Evolutionary conservation across 2,888 invertebrate species (phyloP), one percentile per base, ranked within the genome.

Genomic region (Rugalucina vietnamica): DNA sequence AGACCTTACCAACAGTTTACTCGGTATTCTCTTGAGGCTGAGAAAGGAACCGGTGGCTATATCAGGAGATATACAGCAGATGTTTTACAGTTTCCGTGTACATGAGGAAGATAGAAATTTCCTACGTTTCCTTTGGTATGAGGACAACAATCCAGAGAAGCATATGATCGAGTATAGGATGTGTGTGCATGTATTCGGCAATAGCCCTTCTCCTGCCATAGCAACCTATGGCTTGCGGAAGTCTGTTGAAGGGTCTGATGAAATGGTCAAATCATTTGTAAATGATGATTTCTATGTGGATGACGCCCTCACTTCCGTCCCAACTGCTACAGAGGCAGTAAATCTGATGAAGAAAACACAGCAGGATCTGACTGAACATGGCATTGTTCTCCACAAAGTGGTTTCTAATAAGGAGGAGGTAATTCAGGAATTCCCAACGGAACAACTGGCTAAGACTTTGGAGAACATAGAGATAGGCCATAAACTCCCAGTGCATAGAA

Each of bases 281-380:
- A 32, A 75, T 0, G 43, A 75, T 8, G 77, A 88, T 57, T 90
- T 90, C 72, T 89, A 90, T 76, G 87, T 90, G 8, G 90, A 90
- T 27, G 89, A 90, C 72, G 89, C 78, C 1, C 77, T 90, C 0
- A 70, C 70, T 4, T 88, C 89, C 29, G 27, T 69, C 27, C 75
- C 81, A 14, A 82, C 82, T n/a, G 39, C 39, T 18, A 21, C 36
- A 24, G 72, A 82, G 70, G 77, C 81, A 12, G 54, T 82, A n/a
- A 78, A 82, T 65, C 49, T 90, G n/a, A 24, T 90, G 39, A 76
- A 81, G 36, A 70, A 75, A 5, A 89, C 81, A 18, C 81, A 89
- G 85, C 5, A 18, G 0, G 43, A 27, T 32, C 29, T 78, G 36
- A 37, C 32, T 14, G 43, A n/a, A 14, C 27, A 39, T 49, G 65